Base-by-base conservation (phyloP, 1,140 invertebrate genomes). In the Drosophila santomea region DNA sequence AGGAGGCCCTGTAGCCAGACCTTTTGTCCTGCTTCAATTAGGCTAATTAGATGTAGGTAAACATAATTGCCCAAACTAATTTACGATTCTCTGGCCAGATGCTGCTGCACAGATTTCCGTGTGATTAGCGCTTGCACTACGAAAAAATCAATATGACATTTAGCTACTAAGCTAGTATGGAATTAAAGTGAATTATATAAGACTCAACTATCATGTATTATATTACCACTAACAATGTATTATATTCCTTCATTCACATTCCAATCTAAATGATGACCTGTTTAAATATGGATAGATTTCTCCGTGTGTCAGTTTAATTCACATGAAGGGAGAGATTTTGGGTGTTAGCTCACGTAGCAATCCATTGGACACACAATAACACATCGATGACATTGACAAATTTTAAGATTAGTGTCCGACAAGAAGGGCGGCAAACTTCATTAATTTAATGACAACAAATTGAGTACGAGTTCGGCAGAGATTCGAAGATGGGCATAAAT, bases 21-120 rank as follows among this genome's bases (percentile, higher is more conserved):
- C 75, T 63, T 82, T 89, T 88, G 84, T 69, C 58, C 84, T 55
- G 60, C 77, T 89, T 89, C 72, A 89, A 89, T 88, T 89, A 88
- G 66, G 73, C 79, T 88, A 88, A 88, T 88, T 88, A 88, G 84
- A 83, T 74, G 72, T 69, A 82, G 83, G 83, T 71, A 79, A 86
- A 86, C 83, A 86, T 86, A 82, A 86, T 86, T 82, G 71, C 38
- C 58, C 44, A 60, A 68, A 79, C 67, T 79, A 82, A 77, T 81
- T 81, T 86, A 69, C 67, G 82, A 78, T 68, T 77, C 57, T 57
- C 58, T 50, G 39, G 47, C 41, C 52, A 62, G 63, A 50, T 57
- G 72, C 57, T 58, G 58, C 23, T 14, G 25, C 4, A 10, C 38
- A 20, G 41, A 50, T 32, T 32, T 32, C 36, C 20, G 43, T 47